Conservation (phyloP, 2,888 invertebrate species). For the Bugulina stolonifera region DNA sequence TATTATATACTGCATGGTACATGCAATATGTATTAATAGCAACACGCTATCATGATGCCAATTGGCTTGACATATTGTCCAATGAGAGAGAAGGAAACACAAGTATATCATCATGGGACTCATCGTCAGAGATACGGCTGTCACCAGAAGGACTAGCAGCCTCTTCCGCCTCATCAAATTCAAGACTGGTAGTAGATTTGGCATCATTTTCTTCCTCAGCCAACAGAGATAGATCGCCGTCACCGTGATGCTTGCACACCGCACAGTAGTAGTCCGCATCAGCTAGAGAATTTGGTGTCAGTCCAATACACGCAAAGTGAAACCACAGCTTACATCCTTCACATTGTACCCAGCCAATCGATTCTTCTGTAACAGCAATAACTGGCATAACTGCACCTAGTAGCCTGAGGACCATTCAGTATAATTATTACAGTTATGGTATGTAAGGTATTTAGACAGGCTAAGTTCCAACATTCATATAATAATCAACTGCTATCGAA, state of each 20-base stretch:
- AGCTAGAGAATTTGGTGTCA: conserved; percentile 74
- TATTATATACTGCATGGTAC: too few relatives aligned
- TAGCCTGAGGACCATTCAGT: too few relatives aligned
- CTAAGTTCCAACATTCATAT: too few relatives aligned
- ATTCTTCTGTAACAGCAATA: conserved; percentile 68
- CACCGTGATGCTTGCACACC: background rate
- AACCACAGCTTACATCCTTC: conserved; percentile 97
- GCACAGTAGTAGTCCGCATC: conserved; percentile 73
- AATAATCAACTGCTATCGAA: background rate
- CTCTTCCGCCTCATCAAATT: background rate
- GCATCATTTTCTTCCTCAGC: background rate
- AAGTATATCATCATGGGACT: background rate
- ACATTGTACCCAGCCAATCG: conserved; percentile 95
- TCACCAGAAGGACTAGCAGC: background rate
- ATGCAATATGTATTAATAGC: too few relatives aligned
- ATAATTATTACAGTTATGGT: too few relatives aligned
- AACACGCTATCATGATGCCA: too few relatives aligned
- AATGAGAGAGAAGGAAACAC: background rate
- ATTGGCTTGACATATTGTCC: background rate
- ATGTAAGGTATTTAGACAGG: too few relatives aligned
- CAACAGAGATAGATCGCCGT: background rate
- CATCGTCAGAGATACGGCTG: too few relatives aligned
- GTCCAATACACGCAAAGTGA: conserved; percentile 90
- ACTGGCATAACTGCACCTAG: too few relatives aligned
- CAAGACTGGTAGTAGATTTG: background rate